Evolutionary conservation across 2,113 vertebrate species (phyloP).

Genomic region (Cinclus cinclus): DNA sequence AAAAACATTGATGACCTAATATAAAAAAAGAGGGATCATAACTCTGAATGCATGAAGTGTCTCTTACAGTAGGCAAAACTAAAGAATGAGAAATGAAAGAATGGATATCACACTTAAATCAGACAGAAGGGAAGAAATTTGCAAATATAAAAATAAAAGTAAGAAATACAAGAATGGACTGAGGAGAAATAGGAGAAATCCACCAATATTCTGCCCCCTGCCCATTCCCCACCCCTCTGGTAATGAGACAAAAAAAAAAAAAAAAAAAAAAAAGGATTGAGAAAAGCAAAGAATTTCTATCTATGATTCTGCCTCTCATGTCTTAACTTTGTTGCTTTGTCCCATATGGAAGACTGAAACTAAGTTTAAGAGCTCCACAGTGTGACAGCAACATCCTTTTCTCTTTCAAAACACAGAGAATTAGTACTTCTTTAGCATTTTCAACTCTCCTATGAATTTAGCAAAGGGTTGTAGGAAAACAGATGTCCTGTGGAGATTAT

Average conservation of each 20-base stretch:
- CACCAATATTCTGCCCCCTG: not conserved
- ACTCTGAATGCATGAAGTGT: not conserved
- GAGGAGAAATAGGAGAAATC: not conserved
- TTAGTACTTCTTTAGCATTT: not conserved
- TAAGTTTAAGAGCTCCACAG: not conserved
- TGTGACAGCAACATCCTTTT: not conserved
- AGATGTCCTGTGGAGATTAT: not conserved
- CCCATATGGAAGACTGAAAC: not conserved
- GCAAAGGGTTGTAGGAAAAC: not conserved
- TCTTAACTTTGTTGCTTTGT: not conserved
- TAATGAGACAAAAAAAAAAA: not conserved
- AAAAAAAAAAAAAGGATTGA: not conserved
- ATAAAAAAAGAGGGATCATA: not conserved
- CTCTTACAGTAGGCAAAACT: not conserved
- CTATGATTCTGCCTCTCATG: not conserved
- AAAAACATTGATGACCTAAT: not conserved
- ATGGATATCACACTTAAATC: not conserved
- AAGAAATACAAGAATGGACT: not conserved
- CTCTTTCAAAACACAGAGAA: not conserved
- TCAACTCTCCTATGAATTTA: not conserved
- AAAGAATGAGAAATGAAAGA: not conserved
- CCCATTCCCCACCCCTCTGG: rapidly evolving
- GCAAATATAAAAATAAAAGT: not conserved
- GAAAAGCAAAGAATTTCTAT: not conserved
- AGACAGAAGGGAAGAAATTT: not conserved